A percentile compares a stretch with the other conserved stretches of the same genome.
Conservation (phyloP, 2,888 invertebrate genomes). For the Trichopria drosophilae region DNA sequence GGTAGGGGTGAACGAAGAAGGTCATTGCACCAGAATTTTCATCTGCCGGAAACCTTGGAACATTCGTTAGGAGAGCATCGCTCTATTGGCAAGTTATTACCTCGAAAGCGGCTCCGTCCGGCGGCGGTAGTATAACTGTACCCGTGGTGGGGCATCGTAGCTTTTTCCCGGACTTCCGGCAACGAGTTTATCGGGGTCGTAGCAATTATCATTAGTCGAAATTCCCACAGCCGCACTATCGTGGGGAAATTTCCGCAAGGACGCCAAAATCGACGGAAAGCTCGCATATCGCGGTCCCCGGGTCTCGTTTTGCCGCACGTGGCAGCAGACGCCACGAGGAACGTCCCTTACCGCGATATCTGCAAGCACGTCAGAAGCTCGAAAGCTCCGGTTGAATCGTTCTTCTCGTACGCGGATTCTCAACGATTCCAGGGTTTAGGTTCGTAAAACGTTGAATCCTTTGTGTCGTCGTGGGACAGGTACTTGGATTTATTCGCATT, state of each 20-base stretch:
- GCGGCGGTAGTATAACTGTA: slow-evolving; percentile 33
- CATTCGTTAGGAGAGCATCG: slow-evolving; percentile 43
- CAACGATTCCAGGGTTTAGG: too few species aligned
- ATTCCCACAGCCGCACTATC: too few species aligned
- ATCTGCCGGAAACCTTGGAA: slow-evolving; percentile 24
- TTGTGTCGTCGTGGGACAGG: too few species aligned
- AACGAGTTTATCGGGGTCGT: slow-evolving; percentile 46
- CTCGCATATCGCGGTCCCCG: too few species aligned
- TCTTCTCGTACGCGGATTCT: too few species aligned
- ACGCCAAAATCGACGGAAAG: slow-evolving; percentile 37
- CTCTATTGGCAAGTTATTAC: slow-evolving; percentile 49
- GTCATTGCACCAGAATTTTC: slow-evolving; percentile 8
- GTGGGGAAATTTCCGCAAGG: slow-evolving; percentile 33
- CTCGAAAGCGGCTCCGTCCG: slow-evolving; percentile 32
- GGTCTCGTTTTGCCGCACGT: slow-evolving; percentile 11
- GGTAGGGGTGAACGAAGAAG: too few species aligned
- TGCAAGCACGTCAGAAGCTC: too few species aligned
- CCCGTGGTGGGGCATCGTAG: slow-evolving; percentile 38
- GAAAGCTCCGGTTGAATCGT: too few species aligned
- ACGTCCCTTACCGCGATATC: neutral
- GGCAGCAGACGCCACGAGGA: neutral
- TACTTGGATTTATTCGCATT: too few species aligned
- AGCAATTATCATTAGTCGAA: slow-evolving; percentile 56
- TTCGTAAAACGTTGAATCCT: too few species aligned
- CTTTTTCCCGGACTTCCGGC: slow-evolving; percentile 46